These are phyloP conservation scores for Thaleichthys pacificus DNA, from an alignment of 2,797 vertebrate species.

Conservation along the genomic window DNA sequence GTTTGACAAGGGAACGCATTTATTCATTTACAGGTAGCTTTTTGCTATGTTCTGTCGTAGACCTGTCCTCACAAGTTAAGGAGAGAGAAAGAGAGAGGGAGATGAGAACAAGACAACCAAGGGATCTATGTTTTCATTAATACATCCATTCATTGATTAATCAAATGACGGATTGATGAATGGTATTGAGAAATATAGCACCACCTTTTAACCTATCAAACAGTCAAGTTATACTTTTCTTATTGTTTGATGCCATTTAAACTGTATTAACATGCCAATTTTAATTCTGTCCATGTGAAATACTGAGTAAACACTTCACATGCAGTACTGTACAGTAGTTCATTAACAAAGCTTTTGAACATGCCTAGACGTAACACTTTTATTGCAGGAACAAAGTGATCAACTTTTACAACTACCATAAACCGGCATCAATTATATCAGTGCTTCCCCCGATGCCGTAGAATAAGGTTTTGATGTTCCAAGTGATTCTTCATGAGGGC, in stretches of 20 bases:
- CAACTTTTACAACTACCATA: background rate
- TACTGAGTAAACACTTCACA: background rate
- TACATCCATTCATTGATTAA: conserved; percentile 19
- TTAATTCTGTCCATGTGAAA: background rate
- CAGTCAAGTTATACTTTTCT: conserved; percentile 12
- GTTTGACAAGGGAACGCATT: background rate
- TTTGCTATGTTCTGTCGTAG: background rate
- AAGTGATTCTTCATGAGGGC: background rate
- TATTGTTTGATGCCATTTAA: conserved; percentile 11
- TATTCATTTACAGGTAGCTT: background rate
- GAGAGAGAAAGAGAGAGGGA: background rate
- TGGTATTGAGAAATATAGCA: background rate
- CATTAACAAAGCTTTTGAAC: background rate
- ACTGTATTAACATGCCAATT: background rate
- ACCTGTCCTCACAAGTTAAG: too few species aligned
- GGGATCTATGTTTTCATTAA: conserved; percentile 3
- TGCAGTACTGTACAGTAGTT: background rate
- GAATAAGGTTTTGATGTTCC: background rate
- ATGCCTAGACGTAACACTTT: background rate
- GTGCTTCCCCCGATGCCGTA: background rate
- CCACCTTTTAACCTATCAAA: conserved; percentile 6
- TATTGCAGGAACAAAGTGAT: background rate
- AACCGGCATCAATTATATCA: background rate
- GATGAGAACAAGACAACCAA: background rate
- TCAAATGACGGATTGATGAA: conserved; percentile 23